Conservation (phyloP, 2,113 vertebrate genomes). For the Phainopepla nitens region DNA sequence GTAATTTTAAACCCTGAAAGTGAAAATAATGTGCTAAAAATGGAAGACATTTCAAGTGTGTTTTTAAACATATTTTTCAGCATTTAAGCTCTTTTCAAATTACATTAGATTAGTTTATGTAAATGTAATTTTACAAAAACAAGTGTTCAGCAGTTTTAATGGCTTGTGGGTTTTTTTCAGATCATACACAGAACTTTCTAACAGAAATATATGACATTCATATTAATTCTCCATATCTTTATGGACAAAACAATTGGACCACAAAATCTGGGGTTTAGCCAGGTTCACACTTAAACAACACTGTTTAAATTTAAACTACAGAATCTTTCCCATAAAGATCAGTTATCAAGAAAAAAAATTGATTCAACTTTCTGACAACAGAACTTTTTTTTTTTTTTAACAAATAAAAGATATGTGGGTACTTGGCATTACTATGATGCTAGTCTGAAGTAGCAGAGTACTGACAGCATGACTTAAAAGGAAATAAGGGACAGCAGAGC, state of each 20-base stretch:
- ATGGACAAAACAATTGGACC: neutral
- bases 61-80: neutral
- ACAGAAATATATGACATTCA: neutral
- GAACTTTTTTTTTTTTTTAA: neutral
- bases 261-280: neutral
- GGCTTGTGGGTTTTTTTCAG: neutral
- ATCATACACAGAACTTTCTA: neutral
- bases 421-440: neutral
- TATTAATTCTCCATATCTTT: neutral
- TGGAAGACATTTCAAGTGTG: neutral
- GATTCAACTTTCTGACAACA: neutral
- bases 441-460: neutral
- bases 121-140: neutral
- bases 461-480: neutral
- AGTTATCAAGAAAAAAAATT: neutral
- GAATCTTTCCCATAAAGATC: neutral
- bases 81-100: neutral
- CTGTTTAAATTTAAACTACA: neutral
- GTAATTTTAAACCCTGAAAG: neutral
- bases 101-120: neutral
- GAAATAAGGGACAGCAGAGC: neutral
- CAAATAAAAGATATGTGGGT: neutral
- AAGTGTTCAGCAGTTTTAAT: neutral
- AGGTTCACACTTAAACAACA: neutral
- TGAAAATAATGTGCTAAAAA: neutral